Conservation (phyloP, 2,888 invertebrate species). For the Meiosimyza decipiens region DNA sequence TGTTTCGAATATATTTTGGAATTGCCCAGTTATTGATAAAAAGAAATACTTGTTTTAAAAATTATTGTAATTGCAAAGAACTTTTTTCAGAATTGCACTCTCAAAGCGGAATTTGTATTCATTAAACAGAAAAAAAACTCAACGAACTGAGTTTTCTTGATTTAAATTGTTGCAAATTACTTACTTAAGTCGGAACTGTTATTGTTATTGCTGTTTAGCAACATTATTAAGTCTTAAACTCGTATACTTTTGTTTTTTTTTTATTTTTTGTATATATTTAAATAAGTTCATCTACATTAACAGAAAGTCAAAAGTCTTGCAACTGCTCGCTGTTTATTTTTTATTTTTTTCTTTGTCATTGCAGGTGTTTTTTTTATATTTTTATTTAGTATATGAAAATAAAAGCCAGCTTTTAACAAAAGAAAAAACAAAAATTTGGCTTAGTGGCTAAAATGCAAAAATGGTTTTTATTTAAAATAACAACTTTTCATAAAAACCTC, state of each 20-base stretch:
- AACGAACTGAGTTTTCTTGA: too few species aligned
- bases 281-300: conserved; percentile 4
- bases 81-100: not conserved
- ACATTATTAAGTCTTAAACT: too few species aligned
- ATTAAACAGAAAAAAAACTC: too few species aligned
- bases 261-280: not conserved
- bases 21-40: too few species aligned
- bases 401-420: conserved; percentile 7
- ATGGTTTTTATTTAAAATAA: not conserved
- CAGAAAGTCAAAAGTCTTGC: conserved; percentile 5
- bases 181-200: too few species aligned
- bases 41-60: too few species aligned
- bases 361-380: conserved; percentile 1
- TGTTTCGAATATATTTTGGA: too few species aligned
- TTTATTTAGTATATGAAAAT: not conserved
- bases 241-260: too few species aligned
- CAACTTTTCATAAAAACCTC: not conserved
- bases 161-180: too few species aligned
- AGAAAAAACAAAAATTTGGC: not conserved
- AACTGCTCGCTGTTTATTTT: not conserved
- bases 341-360: not conserved
- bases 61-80: not conserved
- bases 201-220: too few species aligned
- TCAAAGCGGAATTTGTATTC: too few species aligned
- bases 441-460: not conserved